Percentiles rank a stretch among this genome's conserved stretches.
These are phyloP conservation scores for Drosophila kokeensis DNA, from an alignment of 2,888 invertebrate species.

Conservation along the genomic window DNA sequence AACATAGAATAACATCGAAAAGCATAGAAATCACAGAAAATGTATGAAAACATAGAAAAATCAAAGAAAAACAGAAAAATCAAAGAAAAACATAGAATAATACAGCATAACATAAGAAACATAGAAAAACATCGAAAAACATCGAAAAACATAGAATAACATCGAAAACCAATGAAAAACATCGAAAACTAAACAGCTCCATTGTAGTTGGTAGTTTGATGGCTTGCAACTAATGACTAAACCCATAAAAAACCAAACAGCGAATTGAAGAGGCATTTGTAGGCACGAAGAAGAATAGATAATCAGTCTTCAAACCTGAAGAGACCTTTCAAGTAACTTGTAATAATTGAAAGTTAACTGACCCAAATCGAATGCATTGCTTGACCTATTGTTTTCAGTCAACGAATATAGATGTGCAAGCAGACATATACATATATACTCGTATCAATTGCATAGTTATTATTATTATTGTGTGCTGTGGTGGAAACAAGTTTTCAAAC, in stretches of 20 bases:
- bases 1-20: background rate
- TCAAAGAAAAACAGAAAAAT: too few relatives aligned
- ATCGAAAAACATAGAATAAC: too few relatives aligned
- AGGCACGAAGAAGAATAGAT: background rate
- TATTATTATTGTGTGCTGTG: constrained; percentile 1
- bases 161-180: background rate
- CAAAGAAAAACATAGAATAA: too few relatives aligned
- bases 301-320: background rate
- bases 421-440: background rate
- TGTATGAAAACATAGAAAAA: too few relatives aligned
- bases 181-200: background rate
- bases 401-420: background rate
- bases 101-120: too few relatives aligned
- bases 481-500: constrained; percentile 40
- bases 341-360: constrained; percentile 14
- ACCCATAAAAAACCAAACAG: too few relatives aligned
- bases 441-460: constrained; percentile 30
- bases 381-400: constrained; percentile 36
- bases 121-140: too few relatives aligned
- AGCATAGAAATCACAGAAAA: too few relatives aligned
- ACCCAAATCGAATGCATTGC: constrained; percentile 17
- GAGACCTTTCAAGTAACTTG: constrained; percentile 7
- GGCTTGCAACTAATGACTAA: background rate
- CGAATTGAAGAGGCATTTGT: too few relatives aligned
- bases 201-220: background rate